A percentile compares a stretch with the other conserved stretches of the same genome.
Conservation (phyloP, 2,113 vertebrate genomes). For the Oreochromis niloticus region DNA sequence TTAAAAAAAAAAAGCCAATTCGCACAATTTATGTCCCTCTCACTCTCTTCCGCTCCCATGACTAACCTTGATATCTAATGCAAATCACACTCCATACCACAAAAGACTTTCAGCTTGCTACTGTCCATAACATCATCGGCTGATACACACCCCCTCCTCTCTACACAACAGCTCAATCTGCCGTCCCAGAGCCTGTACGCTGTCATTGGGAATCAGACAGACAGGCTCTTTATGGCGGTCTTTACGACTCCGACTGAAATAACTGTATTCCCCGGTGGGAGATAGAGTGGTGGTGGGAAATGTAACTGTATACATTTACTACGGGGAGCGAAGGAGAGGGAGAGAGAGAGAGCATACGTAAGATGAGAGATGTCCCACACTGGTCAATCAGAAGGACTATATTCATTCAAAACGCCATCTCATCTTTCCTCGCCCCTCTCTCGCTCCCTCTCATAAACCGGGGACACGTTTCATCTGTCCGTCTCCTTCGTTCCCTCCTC, state of each 20-base stretch:
- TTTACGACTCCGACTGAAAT: conserved; percentile 65
- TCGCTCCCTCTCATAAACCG: neutral
- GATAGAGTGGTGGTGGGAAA: conserved; percentile 45
- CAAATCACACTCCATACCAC: conserved; percentile 35
- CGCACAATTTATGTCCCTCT: conserved; percentile 18
- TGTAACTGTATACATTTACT: conserved; percentile 64
- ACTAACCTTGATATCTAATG: conserved; percentile 30
- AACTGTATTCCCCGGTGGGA: conserved; percentile 62
- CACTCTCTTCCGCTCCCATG: neutral
- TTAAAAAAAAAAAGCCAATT: neutral
- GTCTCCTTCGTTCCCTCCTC: neutral
- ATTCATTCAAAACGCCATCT: neutral
- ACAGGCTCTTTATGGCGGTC: conserved; percentile 60
- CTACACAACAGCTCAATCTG: conserved; percentile 38
- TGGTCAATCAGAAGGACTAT: conserved; percentile 38
- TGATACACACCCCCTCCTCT: conserved; percentile 7
- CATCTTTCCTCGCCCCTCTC: neutral
- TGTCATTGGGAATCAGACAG: conserved; percentile 61
- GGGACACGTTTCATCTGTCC: conserved; percentile 27
- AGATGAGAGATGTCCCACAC: conserved; percentile 33
- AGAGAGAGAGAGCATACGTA: neutral
- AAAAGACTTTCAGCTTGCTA: conserved; percentile 44
- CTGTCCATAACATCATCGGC: conserved; percentile 33
- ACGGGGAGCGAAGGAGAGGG: conserved; percentile 9
- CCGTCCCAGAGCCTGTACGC: conserved; percentile 32